A percentile compares a stretch with the other conserved stretches of the same genome.
phyloP scores from a whole-genome alignment of 2,888 invertebrate species.

The Gymnocheta viridis region DNA sequence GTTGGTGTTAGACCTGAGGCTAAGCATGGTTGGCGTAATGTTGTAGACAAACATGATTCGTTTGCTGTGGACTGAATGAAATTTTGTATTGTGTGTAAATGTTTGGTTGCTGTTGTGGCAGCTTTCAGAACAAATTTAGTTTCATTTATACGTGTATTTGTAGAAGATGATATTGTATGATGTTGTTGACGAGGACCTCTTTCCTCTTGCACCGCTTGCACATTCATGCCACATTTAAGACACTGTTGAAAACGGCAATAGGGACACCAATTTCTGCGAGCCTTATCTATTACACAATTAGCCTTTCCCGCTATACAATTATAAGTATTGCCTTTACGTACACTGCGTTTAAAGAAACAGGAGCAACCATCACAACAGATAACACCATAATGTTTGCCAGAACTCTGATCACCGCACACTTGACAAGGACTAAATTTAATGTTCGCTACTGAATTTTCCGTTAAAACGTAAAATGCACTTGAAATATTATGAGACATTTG shows the following conservation, averaged over 20 bases:
- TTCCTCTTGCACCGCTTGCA: slow-evolving; percentile 91
- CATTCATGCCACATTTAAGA: slow-evolving; percentile 90
- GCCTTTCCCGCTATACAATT: slow-evolving; percentile 90
- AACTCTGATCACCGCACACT: slow-evolving; percentile 92
- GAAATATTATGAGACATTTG: slow-evolving; percentile 55
- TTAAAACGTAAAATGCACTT: slow-evolving; percentile 28
- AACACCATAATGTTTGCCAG: slow-evolving; percentile 92
- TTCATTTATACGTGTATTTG: background rate
- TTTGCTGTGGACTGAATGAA: slow-evolving; percentile 10
- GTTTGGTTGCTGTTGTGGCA: slow-evolving; percentile 24
- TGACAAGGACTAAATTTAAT: slow-evolving; percentile 82
- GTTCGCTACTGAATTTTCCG: slow-evolving; percentile 27
- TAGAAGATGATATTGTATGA: background rate
- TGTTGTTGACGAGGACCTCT: slow-evolving; percentile 86
- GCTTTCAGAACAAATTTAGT: slow-evolving; percentile 15
- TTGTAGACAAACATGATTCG: background rate
- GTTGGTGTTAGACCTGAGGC: slow-evolving; percentile 25
- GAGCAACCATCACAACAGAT: slow-evolving; percentile 94
- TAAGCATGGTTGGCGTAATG: slow-evolving; percentile 7
- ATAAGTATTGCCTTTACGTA: slow-evolving; percentile 88
- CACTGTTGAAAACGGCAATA: slow-evolving; percentile 91
- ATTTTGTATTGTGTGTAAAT: slow-evolving; percentile 32
- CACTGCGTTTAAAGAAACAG: slow-evolving; percentile 93
- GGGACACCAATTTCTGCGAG: slow-evolving; percentile 93
- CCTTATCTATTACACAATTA: slow-evolving; percentile 90